phyloP scores from a whole-genome alignment of 2,797 vertebrate species.

The Syncerus caffer region DNA sequence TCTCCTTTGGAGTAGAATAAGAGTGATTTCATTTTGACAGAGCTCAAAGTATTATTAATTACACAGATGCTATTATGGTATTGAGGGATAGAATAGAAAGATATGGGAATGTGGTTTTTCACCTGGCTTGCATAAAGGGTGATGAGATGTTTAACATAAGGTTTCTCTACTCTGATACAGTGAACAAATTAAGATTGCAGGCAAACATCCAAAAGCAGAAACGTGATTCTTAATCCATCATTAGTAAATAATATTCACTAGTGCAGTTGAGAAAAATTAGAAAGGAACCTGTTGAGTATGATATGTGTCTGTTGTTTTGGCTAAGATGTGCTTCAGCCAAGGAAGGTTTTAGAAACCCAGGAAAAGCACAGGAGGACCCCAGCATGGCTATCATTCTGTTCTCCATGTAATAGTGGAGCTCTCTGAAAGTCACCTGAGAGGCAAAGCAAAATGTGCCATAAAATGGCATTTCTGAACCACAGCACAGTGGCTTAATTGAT shows the following conservation, averaged over 20 bases:
- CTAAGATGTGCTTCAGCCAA: background rate
- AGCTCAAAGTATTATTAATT: slow-evolving; percentile 55
- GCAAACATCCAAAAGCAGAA: slow-evolving; percentile 34
- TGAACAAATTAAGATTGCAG: slow-evolving; percentile 24
- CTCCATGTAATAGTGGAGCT: background rate
- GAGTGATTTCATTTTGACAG: slow-evolving; percentile 64
- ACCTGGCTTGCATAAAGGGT: slow-evolving; percentile 55
- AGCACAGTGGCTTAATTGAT: slow-evolving; percentile 83
- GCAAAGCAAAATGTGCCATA: slow-evolving; percentile 73
- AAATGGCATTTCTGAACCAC: slow-evolving; percentile 74
- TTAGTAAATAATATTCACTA: slow-evolving; percentile 16
- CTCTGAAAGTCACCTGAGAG: slow-evolving; percentile 74
- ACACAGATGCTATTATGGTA: slow-evolving; percentile 53
- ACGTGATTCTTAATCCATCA: slow-evolving; percentile 26
- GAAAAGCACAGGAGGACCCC: background rate
- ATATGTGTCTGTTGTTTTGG: background rate
- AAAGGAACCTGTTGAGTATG: background rate
- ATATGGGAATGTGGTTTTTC: slow-evolving; percentile 62
- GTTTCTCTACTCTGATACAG: slow-evolving; percentile 40
- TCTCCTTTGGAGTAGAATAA: slow-evolving; percentile 65
- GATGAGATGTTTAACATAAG: slow-evolving; percentile 52
- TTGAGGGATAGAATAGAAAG: slow-evolving; percentile 44
- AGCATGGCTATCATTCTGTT: background rate
- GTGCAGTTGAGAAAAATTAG: background rate
- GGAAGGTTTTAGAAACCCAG: background rate